Conservation (phyloP, 2,113 vertebrate species). For the Dipodomys ordii region DNA sequence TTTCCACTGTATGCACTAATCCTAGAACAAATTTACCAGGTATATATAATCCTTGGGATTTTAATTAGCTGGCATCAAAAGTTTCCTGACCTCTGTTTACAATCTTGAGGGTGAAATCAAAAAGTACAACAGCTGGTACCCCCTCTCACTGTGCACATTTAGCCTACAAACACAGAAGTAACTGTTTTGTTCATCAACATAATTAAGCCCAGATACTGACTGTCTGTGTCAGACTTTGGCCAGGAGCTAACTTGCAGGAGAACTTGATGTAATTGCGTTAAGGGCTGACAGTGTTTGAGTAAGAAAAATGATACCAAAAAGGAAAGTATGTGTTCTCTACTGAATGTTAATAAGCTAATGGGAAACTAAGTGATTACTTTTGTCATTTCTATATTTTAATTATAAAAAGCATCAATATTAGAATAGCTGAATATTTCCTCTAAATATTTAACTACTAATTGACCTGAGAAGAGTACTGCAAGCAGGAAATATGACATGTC, state of each 20-base stretch:
- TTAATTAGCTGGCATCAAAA: constrained; percentile 77
- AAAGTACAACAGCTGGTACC: constrained; percentile 72
- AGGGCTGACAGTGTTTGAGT: constrained; percentile 82
- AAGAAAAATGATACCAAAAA: constrained; percentile 82
- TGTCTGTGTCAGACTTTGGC: constrained; percentile 81
- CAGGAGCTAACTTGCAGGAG: constrained; percentile 84
- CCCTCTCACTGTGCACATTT: constrained; percentile 75
- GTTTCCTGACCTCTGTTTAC: constrained; percentile 72
- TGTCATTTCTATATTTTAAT: constrained; percentile 82
- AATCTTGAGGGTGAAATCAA: constrained; percentile 77
- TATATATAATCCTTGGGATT: constrained; percentile 70
- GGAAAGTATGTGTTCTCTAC: constrained; percentile 59
- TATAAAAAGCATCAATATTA: constrained; percentile 81
- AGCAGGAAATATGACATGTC: constrained; percentile 60
- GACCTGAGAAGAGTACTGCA: constrained; percentile 72
- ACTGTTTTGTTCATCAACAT: constrained; percentile 76
- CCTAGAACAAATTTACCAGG: constrained; percentile 66
- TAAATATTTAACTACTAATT: constrained; percentile 78
- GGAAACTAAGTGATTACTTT: constrained; percentile 76
- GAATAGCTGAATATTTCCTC: constrained; percentile 65
- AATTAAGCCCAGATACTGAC: constrained; percentile 84
- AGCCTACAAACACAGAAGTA: constrained; percentile 61
- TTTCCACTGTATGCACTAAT: constrained; percentile 66
- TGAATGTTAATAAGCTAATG: constrained; percentile 76
- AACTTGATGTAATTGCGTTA: constrained; percentile 87